A percentile compares a stretch with the other conserved stretches of the same genome.
These are phyloP conservation scores for Nyctereutes procyonoides DNA, from an alignment of 2,113 vertebrate genomes.

Conservation along the genomic window DNA sequence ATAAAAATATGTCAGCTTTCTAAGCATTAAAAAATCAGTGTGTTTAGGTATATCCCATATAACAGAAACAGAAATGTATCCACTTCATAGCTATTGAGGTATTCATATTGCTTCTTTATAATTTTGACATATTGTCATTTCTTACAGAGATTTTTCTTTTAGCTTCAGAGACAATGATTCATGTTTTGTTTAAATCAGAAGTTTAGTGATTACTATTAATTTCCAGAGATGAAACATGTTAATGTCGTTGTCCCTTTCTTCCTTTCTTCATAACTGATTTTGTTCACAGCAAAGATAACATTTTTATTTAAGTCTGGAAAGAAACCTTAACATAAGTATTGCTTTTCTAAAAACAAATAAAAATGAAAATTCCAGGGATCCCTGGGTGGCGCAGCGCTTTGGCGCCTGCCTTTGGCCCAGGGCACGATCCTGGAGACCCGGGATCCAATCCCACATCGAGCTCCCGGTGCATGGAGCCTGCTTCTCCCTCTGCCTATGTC, in stretches of 20 bases:
- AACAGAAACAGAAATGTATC: not conserved
- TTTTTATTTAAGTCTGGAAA: conserved; percentile 33
- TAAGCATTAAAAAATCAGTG: not conserved
- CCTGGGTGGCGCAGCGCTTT: too few relatives aligned
- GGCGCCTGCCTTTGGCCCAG: too few relatives aligned
- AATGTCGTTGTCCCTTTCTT: not conserved
- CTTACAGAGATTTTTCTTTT: conserved; percentile 46
- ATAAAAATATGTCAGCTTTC: not conserved
- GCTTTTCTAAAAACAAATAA: conserved; percentile 24
- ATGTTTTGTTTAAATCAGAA: conserved; percentile 30
- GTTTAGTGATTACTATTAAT: conserved; percentile 20
- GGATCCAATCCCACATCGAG: too few relatives aligned
- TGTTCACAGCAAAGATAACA: not conserved
- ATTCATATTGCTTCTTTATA: not conserved
- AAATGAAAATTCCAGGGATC: not conserved
- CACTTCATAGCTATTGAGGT: not conserved
- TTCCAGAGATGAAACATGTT: conserved; percentile 42
- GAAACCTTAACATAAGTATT: conserved; percentile 21
- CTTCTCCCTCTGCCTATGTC: too few relatives aligned
- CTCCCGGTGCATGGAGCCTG: too few relatives aligned
- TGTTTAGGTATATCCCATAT: not conserved
- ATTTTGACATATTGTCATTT: not conserved
- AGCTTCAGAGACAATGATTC: conserved; percentile 33
- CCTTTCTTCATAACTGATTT: not conserved
- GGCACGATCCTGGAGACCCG: too few relatives aligned